phyloP scores from a whole-genome alignment of 2,888 invertebrate genomes.

The Scrobipalpa costella region DNA sequence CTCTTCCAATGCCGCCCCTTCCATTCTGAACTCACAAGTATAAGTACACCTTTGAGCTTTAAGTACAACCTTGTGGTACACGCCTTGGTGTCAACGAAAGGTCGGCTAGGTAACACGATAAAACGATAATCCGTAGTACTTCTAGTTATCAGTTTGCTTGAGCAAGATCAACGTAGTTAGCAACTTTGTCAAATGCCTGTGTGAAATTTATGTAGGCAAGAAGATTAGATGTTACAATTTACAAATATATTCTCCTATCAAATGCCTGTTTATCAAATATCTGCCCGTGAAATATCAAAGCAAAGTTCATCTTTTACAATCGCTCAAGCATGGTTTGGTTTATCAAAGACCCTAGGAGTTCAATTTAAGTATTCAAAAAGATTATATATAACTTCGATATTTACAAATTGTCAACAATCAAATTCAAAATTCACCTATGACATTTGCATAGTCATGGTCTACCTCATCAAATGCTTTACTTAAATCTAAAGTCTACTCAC shows the following conservation, averaged over 20 bases:
- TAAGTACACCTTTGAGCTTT: neutral
- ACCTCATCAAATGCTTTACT: neutral
- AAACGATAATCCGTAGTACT: neutral
- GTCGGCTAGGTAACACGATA: conserved; percentile 7
- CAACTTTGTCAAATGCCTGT: neutral
- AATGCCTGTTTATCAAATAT: neutral
- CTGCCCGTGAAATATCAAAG: neutral
- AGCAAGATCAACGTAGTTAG: neutral
- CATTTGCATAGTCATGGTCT: neutral
- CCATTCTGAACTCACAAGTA: neutral
- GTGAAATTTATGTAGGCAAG: neutral
- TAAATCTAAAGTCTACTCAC: conserved; percentile 75
- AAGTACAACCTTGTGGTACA: neutral
- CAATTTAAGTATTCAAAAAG: too few relatives aligned
- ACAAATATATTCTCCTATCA: neutral
- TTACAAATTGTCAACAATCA: neutral
- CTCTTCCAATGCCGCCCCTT: neutral
- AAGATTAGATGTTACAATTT: neutral
- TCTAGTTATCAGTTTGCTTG: neutral
- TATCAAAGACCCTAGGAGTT: too few relatives aligned
- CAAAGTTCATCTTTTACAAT: neutral
- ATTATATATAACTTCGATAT: neutral
- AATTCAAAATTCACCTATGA: neutral
- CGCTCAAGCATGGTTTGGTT: neutral
- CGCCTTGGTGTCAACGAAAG: neutral